Percentiles rank a stretch among this genome's conserved stretches.
These are phyloP conservation scores for Cyphomyrus plagiostoma DNA, from an alignment of 2,113 vertebrate species.

Conservation along the genomic window DNA sequence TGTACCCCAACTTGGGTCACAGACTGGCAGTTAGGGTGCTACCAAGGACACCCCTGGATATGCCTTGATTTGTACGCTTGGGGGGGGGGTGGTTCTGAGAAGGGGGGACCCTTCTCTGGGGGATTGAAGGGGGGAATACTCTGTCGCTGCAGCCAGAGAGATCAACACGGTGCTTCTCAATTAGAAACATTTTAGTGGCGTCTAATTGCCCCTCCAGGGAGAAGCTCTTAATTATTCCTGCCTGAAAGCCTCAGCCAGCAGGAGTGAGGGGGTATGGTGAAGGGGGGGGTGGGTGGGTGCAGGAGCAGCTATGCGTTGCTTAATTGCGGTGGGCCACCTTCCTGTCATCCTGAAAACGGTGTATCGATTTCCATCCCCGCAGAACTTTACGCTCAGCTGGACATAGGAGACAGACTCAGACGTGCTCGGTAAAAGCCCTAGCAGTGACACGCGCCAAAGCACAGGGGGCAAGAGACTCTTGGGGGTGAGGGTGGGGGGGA, in stretches of 20 bases:
- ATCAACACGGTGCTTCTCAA: slow-evolving; percentile 24
- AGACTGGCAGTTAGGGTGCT: not conserved
- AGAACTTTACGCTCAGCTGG: slow-evolving; percentile 28
- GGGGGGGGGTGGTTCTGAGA: not conserved
- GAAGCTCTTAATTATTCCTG: slow-evolving; percentile 69
- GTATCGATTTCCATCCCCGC: slow-evolving; percentile 24
- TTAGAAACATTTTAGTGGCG: slow-evolving; percentile 27
- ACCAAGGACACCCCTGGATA: not conserved
- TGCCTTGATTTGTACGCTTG: not conserved
- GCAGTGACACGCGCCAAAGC: not conserved
- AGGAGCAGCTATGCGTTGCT: slow-evolving; percentile 49
- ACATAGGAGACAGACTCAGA: slow-evolving; percentile 6
- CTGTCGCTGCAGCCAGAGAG: slow-evolving; percentile 22
- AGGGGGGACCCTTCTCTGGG: not conserved
- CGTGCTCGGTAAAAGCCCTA: not conserved
- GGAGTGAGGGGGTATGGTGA: slow-evolving; percentile 38
- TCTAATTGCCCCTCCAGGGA: slow-evolving; percentile 69
- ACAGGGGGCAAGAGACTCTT: not conserved
- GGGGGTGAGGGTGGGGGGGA: not conserved
- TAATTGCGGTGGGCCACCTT: slow-evolving; percentile 60
- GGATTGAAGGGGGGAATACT: too few relatives aligned
- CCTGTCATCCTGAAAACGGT: slow-evolving; percentile 47
- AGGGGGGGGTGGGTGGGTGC: slow-evolving; percentile 52
- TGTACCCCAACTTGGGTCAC: not conserved
- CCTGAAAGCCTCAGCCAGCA: slow-evolving; percentile 53